Percentiles rank a stretch among this genome's conserved stretches.
Evolutionary conservation across 2,797 vertebrate species (phyloP).

Genomic region (Antennarius maculatus): DNA sequence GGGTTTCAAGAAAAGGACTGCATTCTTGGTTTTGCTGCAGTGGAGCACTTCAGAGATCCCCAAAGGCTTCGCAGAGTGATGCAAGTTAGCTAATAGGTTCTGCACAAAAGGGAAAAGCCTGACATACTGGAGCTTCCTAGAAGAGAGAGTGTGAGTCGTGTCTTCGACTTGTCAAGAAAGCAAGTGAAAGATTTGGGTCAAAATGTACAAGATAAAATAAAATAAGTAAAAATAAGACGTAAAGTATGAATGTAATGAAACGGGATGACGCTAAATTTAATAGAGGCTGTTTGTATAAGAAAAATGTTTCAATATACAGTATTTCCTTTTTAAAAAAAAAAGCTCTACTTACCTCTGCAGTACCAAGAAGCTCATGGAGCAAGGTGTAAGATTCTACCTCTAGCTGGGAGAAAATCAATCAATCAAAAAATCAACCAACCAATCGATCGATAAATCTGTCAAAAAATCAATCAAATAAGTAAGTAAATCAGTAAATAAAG

Average conservation of each 20-base stretch:
- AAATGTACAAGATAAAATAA: neutral
- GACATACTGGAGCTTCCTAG: slow-evolving; percentile 36
- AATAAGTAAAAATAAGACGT: slow-evolving; percentile 50
- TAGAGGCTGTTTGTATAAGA: neutral
- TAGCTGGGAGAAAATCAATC: neutral
- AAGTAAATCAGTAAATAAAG: too few relatives aligned
- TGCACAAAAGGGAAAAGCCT: slow-evolving; percentile 59
- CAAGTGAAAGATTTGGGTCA: slow-evolving; percentile 23
- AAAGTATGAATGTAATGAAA: slow-evolving; percentile 10
- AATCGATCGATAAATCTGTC: too few relatives aligned
- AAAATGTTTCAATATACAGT: neutral
- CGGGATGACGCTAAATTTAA: slow-evolving; percentile 1
- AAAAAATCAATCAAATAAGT: too few relatives aligned
- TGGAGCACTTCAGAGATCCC: slow-evolving; percentile 56
- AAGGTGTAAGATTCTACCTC: neutral
- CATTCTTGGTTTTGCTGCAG: slow-evolving; percentile 64
- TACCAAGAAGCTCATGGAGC: slow-evolving; percentile 1
- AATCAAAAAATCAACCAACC: too few relatives aligned
- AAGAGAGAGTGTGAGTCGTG: slow-evolving; percentile 36
- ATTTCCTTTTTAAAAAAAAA: neutral
- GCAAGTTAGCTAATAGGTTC: slow-evolving; percentile 28
- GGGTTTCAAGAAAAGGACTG: slow-evolving; percentile 55
- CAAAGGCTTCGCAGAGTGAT: slow-evolving; percentile 34
- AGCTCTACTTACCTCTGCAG: neutral
- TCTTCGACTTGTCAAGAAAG: slow-evolving; percentile 45